A percentile compares a stretch with the other conserved stretches of the same genome.
phyloP scores from a whole-genome alignment of 2,113 vertebrate species.

The Triplophysa tibetana region DNA sequence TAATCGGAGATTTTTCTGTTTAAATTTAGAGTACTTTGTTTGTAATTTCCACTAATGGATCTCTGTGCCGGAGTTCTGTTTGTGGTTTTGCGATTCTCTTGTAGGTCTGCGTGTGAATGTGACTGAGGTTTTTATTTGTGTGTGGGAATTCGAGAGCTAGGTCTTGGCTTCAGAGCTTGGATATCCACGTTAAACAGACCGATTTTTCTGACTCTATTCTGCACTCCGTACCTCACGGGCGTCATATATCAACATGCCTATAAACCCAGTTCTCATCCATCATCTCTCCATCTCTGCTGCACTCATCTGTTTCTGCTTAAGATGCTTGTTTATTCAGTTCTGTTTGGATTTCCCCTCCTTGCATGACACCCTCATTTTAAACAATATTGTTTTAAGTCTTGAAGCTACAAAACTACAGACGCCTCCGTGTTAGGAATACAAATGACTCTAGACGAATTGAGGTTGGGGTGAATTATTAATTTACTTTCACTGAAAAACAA shows the following conservation, averaged over 20 bases:
- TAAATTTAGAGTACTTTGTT: conserved; percentile 10
- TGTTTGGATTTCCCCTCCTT: conserved; percentile 17
- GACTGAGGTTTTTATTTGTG: background rate
- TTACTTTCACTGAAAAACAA: background rate
- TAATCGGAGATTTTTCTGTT: too few species aligned
- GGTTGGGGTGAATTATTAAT: background rate
- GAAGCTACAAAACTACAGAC: conserved; percentile 28
- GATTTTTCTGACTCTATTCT: background rate
- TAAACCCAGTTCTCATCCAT: conserved; percentile 20
- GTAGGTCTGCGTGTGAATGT: background rate
- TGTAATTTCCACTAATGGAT: conserved; percentile 30
- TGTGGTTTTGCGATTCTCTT: background rate
- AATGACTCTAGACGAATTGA: background rate
- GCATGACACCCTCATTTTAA: conserved; percentile 2
- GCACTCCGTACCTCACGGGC: background rate
- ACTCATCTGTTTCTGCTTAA: conserved; percentile 62
- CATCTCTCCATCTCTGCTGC: conserved; percentile 21
- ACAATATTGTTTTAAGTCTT: conserved; percentile 48
- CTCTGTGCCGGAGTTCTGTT: background rate
- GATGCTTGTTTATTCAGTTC: conserved; percentile 42
- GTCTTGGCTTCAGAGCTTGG: conserved; percentile 16
- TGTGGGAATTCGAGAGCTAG: conserved; percentile 1
- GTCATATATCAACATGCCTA: conserved; percentile 16
- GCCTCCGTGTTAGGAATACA: conserved; percentile 10
- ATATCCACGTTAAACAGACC: conserved; percentile 6